Base-by-base conservation (phyloP, 1,140 invertebrate species). In the Stenopsyche tienmushanensis region DNA sequence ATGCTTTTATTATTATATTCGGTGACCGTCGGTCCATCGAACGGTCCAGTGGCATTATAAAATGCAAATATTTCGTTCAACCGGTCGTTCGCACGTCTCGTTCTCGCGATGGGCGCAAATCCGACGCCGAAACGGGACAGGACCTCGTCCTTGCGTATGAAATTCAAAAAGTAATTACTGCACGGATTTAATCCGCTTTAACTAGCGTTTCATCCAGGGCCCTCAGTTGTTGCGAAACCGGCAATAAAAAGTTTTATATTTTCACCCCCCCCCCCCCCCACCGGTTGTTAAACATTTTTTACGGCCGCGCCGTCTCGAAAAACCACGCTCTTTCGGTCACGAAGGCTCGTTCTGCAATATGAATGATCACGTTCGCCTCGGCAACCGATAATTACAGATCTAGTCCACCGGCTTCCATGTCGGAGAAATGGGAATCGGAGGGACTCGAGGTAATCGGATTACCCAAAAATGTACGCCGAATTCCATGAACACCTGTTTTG, bases 161-260 rank as follows among this genome's bases (percentile, higher is more conserved):
- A 55, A 54, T 54, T 64, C 50, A 64, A 64, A 57, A 64, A 64
- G 62, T 55, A 64, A 64, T 64, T 64, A 64, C 62, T 42, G 62
- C 62, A 20, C 29, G 62, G 39, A 54, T 54, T 64, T 54, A 64
- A 64, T 64, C 62, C 52, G 25, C 18, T 18, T n/a, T 53, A 54
- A 53, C 62, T 64, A 54, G 34, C 41, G 20, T 29, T 57, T 57
- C 53, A 57, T 57, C 29, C 26, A 21, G 26, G 23, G 15, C 24
- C 34, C 23, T 7, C 9, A 13, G 23, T 21, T 60, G 20, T 47
- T 47, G 57, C 20, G 42, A 45, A 47, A 60, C 25, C 24, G 42
- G 8, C 57, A 41, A 18, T 60, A 60, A 60, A 60, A 60, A 60
- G 41, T 47, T 60, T 60, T 23, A 60, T 45, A 34, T 47, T 47